Base-by-base conservation (phyloP, 2,113 vertebrate species). In the Cinclus mexicanus region DNA sequence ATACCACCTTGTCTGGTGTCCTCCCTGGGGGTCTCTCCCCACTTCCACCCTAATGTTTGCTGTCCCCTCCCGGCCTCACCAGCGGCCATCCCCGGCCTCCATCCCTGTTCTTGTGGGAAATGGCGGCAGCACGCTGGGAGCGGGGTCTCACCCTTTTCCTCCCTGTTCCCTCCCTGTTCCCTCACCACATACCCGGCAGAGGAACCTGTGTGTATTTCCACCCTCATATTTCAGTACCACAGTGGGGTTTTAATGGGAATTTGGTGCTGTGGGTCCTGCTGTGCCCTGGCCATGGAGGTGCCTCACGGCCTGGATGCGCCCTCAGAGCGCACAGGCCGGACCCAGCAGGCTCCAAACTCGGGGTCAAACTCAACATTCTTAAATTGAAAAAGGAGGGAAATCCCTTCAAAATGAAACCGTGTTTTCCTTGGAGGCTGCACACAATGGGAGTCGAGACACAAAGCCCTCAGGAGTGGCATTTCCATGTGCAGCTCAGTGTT, bases 41-140 rank as follows among this genome's bases (percentile, higher is more conserved):
- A 3, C 8, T 21, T 11, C 24, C 56, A n/a, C 15, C 28, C 7
- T 9, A 3, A 11, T 1, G 5, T 42, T 31, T 23, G 53, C 53
- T 14, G 22, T 41, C 42, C 76, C 59, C 79, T 85, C 72, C 60
- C 2, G 7, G 39, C 64, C 31, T 68, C 59, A 67, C 5, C 4
- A 8, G 5, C 72, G 24, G 41, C 89, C 23, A 87, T 96, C 95
- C 91, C 72, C 47, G 19, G 42, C 47, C 88, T 21, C 41, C 44
- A 14, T 44, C 46, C 3, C 52, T 12, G 92, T 67, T 42, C 68
- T 96, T 78, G 37, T 60, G 87, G 96, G 33, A 90, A 97, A 97
- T 5, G 33, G 56, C 22, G 3, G 60, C 20, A 5, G 92, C 60
- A 17, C 72, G 9, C 61, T 88, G 83, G 83, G 78, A 84, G 11